Percentiles rank a stretch among this genome's conserved stretches.
phyloP scores from a whole-genome alignment of 2,888 invertebrate genomes.

The Macrosiphum euphorbiae region DNA sequence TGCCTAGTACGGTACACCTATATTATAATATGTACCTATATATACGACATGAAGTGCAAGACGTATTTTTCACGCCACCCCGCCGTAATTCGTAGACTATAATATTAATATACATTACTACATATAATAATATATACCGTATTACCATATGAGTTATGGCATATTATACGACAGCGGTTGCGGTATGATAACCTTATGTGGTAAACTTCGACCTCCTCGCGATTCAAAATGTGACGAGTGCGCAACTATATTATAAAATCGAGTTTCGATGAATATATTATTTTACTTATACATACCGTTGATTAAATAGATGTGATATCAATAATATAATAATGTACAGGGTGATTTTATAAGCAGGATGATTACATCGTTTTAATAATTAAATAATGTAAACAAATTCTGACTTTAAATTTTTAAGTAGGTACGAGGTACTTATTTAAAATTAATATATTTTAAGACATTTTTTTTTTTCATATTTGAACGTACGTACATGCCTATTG shows the following conservation, averaged over 20 bases:
- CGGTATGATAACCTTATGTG: not conserved
- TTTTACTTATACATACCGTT: not conserved
- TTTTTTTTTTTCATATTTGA: too few relatives aligned
- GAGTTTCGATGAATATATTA: not conserved
- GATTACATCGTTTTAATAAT: not conserved
- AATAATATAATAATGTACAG: not conserved
- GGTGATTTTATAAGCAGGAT: not conserved
- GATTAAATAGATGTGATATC: not conserved
- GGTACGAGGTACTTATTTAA: too few relatives aligned
- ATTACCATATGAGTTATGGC: not conserved
- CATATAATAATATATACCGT: not conserved
- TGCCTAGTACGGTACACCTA: not conserved
- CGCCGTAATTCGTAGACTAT: not conserved
- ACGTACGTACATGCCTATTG: too few relatives aligned
- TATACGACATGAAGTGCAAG: not conserved
- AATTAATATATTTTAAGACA: too few relatives aligned
- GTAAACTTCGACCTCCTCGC: not conserved
- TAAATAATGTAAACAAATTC: not conserved
- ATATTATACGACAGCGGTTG: not conserved
- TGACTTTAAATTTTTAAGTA: not conserved
- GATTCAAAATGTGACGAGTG: constrained; percentile 11
- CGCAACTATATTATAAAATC: not conserved
- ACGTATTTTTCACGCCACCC: not conserved
- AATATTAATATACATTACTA: not conserved
- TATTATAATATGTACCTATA: not conserved